Conservation (phyloP, 2,113 vertebrate species). For the Nematolebias whitei region DNA sequence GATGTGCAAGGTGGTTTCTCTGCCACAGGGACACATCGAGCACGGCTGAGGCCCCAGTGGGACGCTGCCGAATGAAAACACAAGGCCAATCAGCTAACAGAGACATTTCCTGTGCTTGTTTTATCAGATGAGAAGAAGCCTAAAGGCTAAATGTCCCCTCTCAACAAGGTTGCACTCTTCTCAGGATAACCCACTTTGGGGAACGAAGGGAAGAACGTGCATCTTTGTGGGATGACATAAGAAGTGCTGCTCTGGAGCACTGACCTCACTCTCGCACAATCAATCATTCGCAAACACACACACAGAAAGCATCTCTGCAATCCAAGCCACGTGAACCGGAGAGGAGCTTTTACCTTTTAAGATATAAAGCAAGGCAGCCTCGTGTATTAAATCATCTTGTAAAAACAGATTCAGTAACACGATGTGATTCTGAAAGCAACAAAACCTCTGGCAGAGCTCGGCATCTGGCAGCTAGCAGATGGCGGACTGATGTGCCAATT, state of each 20-base stretch:
- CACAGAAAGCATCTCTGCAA: conserved; percentile 53
- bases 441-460: conserved; percentile 48
- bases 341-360: conserved; percentile 61
- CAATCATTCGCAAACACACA: conserved; percentile 48
- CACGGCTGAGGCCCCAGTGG: conserved; percentile 66
- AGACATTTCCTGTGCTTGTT: conserved; percentile 81
- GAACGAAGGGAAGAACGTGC: conserved; percentile 58
- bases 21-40: conserved; percentile 51
- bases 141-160: conserved; percentile 55
- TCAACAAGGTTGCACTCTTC: conserved; percentile 53
- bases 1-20: conserved; percentile 45
- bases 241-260: conserved; percentile 51
- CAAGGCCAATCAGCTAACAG: conserved; percentile 72
- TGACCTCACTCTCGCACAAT: conserved; percentile 71
- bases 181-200: conserved; percentile 44
- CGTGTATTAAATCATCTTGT: conserved; percentile 52
- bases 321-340: conserved; percentile 29
- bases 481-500: conserved; percentile 61
- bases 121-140: conserved; percentile 79
- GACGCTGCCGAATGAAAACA: conserved; percentile 62
- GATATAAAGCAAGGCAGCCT: conserved; percentile 45
- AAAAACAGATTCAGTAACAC: conserved; percentile 37
- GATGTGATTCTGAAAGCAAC: conserved; percentile 42
- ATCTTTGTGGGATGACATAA: conserved; percentile 74
- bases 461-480: conserved; percentile 68